Percentiles rank a stretch among this genome's conserved stretches.
phyloP scores from a whole-genome alignment of 2,888 invertebrate genomes.

The Mimas tiliae region DNA sequence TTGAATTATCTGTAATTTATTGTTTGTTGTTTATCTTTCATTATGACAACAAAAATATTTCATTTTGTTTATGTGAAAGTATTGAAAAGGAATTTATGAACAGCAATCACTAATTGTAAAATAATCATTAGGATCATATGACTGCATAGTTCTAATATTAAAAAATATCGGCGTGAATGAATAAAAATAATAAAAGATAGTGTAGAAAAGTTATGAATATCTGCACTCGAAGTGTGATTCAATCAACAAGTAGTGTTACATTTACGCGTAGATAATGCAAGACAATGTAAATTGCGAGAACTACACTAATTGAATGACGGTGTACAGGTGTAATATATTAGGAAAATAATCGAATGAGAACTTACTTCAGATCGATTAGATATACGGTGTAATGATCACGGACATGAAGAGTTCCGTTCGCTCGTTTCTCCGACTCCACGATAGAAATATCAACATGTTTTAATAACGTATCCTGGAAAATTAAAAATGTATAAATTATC shows the following conservation, averaged over 20 bases:
- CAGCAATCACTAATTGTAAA: too few relatives aligned
- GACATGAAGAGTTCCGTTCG: conserved; percentile 89
- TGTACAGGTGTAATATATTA: conserved; percentile 47
- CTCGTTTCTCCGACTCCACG: conserved; percentile 90
- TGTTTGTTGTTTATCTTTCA: too few relatives aligned
- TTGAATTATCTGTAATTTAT: too few relatives aligned
- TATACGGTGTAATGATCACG: conserved; percentile 92
- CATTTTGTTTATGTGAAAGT: too few relatives aligned
- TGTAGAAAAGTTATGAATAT: too few relatives aligned
- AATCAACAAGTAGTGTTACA: not conserved
- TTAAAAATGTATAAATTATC: conserved; percentile 38
- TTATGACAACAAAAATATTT: too few relatives aligned
- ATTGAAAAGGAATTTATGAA: too few relatives aligned
- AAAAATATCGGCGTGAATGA: too few relatives aligned
- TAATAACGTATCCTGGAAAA: conserved; percentile 86
- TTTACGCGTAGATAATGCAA: not conserved
- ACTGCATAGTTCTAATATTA: too few relatives aligned
- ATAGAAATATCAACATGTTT: conserved; percentile 90
- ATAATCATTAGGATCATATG: too few relatives aligned
- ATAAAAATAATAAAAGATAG: too few relatives aligned
- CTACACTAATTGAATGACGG: conserved; percentile 44
- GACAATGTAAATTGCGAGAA: not conserved
- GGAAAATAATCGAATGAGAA: conserved; percentile 54
- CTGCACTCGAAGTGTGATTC: not conserved
- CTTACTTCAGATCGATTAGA: conserved; percentile 91